Conservation (phyloP, 1,140 invertebrate genomes). For the Portunus trituberculatus region DNA sequence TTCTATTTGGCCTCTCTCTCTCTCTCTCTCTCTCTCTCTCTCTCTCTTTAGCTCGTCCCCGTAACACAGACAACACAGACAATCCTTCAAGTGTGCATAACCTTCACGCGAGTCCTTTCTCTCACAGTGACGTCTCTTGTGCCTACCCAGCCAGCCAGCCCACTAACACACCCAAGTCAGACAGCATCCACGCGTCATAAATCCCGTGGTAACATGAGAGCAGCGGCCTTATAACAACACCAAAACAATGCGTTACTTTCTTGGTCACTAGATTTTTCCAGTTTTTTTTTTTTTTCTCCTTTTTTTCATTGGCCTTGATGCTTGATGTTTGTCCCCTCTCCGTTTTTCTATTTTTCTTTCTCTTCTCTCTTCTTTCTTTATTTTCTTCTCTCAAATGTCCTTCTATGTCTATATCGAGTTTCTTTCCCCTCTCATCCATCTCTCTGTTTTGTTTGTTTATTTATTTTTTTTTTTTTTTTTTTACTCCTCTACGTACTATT, state of each 20-base stretch:
- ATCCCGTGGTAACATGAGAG: neutral
- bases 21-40: neutral
- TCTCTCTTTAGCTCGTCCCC: neutral
- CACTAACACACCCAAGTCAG: neutral
- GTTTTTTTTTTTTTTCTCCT: neutral
- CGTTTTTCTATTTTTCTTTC: too few relatives aligned
- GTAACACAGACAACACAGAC: neutral
- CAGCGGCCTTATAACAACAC: neutral
- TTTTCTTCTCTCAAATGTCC: neutral
- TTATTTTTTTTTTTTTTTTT: neutral
- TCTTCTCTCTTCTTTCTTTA: too few relatives aligned
- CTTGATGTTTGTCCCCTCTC: neutral
- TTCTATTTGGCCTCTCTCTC: neutral
- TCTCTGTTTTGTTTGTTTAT: neutral
- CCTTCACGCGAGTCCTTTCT: neutral
- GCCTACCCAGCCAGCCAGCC: neutral
- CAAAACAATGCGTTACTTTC: neutral
- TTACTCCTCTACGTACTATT: neutral
- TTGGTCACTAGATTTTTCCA: too few relatives aligned
- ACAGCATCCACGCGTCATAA: neutral
- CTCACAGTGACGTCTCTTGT: neutral
- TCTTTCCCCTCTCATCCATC: neutral
- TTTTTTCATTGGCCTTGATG: neutral
- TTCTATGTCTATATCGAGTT: neutral
- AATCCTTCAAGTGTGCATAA: neutral